Evolutionary conservation across 2,888 invertebrate genomes (phyloP).

Genomic region (Adela reaumurella): DNA sequence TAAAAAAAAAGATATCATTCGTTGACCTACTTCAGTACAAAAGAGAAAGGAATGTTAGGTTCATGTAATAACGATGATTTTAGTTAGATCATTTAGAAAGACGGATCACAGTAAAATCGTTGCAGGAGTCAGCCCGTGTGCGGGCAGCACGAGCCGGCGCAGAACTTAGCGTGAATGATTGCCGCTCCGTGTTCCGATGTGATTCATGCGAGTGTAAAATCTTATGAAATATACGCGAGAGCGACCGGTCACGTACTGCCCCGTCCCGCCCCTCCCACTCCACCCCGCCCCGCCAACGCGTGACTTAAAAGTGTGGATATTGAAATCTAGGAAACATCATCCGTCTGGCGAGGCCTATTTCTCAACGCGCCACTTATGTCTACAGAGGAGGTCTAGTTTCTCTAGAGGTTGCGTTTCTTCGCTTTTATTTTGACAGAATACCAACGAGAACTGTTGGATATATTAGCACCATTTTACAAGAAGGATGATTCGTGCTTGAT

Average conservation of each 20-base stretch:
- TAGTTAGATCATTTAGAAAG: no score
- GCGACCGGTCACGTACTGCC: slow-evolving; percentile 42
- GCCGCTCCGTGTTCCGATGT: slow-evolving; percentile 48
- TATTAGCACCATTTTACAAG: no score
- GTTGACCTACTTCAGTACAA: no score
- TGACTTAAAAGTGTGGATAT: slow-evolving; percentile 54
- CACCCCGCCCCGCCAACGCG: slow-evolving; percentile 11
- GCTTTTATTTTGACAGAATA: no score
- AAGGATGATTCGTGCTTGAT: no score
- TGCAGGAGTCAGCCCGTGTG: not conserved
- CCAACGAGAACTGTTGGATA: no score
- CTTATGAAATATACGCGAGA: slow-evolving; percentile 55
- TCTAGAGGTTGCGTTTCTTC: no score
- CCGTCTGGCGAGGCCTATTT: slow-evolving; percentile 10
- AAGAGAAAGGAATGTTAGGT: no score
- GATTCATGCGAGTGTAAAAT: slow-evolving; percentile 57
- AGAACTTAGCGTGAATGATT: slow-evolving; percentile 35
- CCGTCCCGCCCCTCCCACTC: slow-evolving; percentile 15
- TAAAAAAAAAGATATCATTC: no score
- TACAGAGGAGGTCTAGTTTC: no score
- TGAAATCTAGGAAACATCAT: slow-evolving; percentile 51
- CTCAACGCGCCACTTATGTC: not conserved
- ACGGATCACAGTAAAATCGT: no score
- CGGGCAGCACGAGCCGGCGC: not conserved
- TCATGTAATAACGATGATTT: no score